phyloP scores from a whole-genome alignment of 30 jellyfish, hydroid and myxozoan species.

The Turritopsis dohrnii region DNA sequence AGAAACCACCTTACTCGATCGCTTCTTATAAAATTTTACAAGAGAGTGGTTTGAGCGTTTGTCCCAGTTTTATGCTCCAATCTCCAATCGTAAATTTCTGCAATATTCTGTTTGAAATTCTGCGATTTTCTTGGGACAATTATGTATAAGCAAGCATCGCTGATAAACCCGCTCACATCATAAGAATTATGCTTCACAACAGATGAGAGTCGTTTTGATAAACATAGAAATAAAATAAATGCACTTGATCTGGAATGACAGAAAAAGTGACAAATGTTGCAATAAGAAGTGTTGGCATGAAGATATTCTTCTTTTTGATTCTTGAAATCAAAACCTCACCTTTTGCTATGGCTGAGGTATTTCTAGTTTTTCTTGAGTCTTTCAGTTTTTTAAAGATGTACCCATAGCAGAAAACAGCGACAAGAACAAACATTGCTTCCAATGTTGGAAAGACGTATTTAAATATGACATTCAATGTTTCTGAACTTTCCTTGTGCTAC shows the following conservation, averaged over 20 bases:
- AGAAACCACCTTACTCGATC: no score
- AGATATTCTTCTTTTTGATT: neutral
- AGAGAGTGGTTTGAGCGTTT: no score
- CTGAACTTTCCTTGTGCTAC: neutral
- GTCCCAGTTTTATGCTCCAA: no score
- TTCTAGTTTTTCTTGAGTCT: neutral
- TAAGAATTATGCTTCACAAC: neutral
- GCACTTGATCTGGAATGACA: neutral
- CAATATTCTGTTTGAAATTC: neutral
- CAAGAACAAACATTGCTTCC: neutral
- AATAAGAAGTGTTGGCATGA: neutral
- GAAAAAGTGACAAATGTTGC: neutral
- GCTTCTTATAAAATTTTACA: no score
- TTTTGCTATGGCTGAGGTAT: neutral
- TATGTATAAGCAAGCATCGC: neutral
- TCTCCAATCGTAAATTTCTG: no score
- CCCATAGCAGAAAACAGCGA: neutral
- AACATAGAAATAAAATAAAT: neutral
- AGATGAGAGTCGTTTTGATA: neutral
- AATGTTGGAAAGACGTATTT: neutral
- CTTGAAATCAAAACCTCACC: neutral
- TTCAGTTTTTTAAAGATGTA: neutral
- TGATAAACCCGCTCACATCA: neutral
- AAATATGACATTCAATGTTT: neutral
- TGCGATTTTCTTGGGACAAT: neutral